Evolutionary conservation across 1,140 invertebrate genomes (phyloP).

Genomic region (Philopotamus ludificatus): DNA sequence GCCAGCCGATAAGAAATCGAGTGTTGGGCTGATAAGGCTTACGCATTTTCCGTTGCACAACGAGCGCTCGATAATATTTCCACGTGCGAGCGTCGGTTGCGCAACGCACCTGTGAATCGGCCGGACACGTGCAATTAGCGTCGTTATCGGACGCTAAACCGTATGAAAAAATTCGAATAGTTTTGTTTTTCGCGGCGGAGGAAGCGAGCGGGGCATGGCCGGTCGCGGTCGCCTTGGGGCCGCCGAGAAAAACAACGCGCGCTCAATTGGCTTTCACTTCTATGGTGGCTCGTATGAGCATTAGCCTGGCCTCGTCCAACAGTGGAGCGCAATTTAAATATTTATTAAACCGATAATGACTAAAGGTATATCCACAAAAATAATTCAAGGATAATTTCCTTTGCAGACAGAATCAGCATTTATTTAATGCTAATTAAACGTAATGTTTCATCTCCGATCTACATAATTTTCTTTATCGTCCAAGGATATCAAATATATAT

Average conservation of each 20-base stretch:
- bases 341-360: no score
- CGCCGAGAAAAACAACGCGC: constrained; percentile 9
- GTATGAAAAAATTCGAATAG: not conserved
- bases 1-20: no score
- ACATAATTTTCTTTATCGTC: no score
- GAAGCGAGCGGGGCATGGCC: not conserved
- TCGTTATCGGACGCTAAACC: not conserved
- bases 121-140: not conserved
- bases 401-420: no score
- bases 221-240: not conserved
- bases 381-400: no score
- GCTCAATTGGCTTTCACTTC: constrained; percentile 27
- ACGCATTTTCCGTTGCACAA: not conserved
- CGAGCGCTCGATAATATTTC: not conserved
- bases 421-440: no score
- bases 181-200: no score
- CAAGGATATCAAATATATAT: no score
- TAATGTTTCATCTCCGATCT: no score
- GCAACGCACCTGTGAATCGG: not conserved
- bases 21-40: not conserved
- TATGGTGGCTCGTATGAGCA: constrained; percentile 8
- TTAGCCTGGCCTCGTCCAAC: no score
- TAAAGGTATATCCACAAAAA: no score
- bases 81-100: not conserved
- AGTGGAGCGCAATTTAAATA: no score